Percentiles rank a stretch among this genome's conserved stretches.
Evolutionary conservation across 2,888 invertebrate species (phyloP).

Genomic region (Dynastes hyllus): DNA sequence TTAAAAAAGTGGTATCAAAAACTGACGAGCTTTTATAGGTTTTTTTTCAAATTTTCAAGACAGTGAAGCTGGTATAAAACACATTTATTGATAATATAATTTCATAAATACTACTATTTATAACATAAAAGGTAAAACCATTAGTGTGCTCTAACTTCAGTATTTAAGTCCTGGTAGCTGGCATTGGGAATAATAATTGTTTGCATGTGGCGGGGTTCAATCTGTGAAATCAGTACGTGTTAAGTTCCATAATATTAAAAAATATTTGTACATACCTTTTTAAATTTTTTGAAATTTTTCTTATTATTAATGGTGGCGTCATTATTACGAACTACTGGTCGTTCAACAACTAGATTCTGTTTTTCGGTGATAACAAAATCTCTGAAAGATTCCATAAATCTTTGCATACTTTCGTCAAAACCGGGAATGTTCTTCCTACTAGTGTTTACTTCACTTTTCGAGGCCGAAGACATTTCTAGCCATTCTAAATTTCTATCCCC

Average conservation of each 20-base stretch:
- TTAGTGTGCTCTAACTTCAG: neutral
- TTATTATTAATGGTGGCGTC: constrained; percentile 7
- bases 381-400: constrained; percentile 60
- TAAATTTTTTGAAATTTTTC: constrained; percentile 61
- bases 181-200: constrained; percentile 57
- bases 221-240: constrained; percentile 55
- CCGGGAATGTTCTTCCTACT: neutral
- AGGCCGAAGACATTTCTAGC: constrained; percentile 23
- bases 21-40: too few species aligned
- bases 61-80: too few species aligned
- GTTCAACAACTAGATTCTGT: constrained; percentile 50
- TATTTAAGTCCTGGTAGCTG: constrained; percentile 9
- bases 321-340: constrained; percentile 3
- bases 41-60: too few species aligned
- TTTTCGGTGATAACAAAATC: constrained; percentile 59
- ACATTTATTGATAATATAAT: too few species aligned
- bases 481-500: constrained; percentile 50
- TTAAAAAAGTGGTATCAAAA: too few species aligned
- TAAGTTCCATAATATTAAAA: neutral
- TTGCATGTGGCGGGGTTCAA: constrained; percentile 59
- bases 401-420: constrained; percentile 29
- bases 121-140: too few species aligned
- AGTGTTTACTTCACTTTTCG: constrained; percentile 23
- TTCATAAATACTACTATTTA: too few species aligned
- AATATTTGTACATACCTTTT: constrained; percentile 56